Evolutionary conservation across 2,113 vertebrate species (phyloP).

Genomic region (Solenodon paradoxus): DNA sequence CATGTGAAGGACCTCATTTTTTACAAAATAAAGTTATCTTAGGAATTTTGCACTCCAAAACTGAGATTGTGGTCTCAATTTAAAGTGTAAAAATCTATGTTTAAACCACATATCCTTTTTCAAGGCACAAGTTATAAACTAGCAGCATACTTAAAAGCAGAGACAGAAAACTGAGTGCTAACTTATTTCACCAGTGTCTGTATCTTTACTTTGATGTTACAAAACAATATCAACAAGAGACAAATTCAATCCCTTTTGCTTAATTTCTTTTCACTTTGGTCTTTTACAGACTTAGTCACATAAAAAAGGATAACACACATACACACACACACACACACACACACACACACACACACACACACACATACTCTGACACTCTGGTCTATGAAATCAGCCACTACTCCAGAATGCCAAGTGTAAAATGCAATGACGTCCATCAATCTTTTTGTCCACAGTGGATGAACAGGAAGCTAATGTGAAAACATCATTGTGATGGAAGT

Average conservation of each 20-base stretch:
- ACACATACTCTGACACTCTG: not conserved
- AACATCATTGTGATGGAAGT: not conserved
- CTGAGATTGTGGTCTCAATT: conserved; percentile 51
- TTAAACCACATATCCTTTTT: conserved; percentile 34
- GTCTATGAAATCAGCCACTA: not conserved
- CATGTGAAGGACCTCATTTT: conserved; percentile 56
- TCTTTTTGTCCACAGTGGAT: not conserved
- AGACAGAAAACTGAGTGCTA: conserved; percentile 1
- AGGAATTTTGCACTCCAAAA: conserved; percentile 54
- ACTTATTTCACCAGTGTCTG: not conserved
- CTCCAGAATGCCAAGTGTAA: not conserved
- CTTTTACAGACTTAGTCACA: not conserved
- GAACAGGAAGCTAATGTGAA: not conserved
- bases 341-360: not conserved
- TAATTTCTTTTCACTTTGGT: not conserved
- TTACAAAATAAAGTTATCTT: conserved; percentile 78
- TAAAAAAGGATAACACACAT: not conserved
- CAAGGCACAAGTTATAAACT: conserved; percentile 21
- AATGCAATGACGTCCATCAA: not conserved
- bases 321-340: not conserved
- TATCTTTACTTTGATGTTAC: conserved; percentile 32
- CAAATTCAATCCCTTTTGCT: not conserved
- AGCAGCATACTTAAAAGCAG: conserved; percentile 45
- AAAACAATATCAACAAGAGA: not conserved
- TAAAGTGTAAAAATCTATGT: conserved; percentile 42